Evolutionary conservation across 2,113 vertebrate species (phyloP).

Genomic region (Neodon shergylaensis): DNA sequence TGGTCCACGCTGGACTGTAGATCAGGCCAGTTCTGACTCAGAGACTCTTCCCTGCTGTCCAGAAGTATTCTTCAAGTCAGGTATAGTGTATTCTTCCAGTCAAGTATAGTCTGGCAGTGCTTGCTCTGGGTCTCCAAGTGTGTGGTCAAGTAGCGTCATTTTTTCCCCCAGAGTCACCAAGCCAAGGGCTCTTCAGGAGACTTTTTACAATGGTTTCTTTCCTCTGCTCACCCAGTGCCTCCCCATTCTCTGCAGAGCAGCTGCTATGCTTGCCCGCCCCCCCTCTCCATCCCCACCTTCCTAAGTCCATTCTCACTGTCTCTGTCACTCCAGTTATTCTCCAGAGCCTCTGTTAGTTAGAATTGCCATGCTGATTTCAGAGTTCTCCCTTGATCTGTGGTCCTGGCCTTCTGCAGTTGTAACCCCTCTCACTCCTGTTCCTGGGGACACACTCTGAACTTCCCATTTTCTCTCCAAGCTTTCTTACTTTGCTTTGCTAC

Average conservation of each 20-base stretch:
- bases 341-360: neutral
- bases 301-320: no score
- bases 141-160: neutral
- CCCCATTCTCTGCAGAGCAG: neutral
- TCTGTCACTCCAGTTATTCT: neutral
- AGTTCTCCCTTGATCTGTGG: neutral
- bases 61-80: no score
- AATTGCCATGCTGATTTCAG: neutral
- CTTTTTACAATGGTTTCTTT: no score
- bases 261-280: no score
- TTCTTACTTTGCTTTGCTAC: neutral
- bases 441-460: neutral
- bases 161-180: neutral
- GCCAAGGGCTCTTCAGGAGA: no score
- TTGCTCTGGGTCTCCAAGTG: neutral
- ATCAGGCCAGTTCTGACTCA: neutral
- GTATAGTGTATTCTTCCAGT: neutral
- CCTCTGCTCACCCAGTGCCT: neutral
- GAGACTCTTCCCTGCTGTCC: neutral
- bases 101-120: neutral
- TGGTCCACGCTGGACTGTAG: neutral
- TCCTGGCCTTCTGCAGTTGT: neutral
- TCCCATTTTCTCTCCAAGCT: neutral
- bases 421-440: neutral
- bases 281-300: neutral